Base-by-base conservation (phyloP, 2,113 vertebrate genomes). In the Epinephelus fuscoguttatus region DNA sequence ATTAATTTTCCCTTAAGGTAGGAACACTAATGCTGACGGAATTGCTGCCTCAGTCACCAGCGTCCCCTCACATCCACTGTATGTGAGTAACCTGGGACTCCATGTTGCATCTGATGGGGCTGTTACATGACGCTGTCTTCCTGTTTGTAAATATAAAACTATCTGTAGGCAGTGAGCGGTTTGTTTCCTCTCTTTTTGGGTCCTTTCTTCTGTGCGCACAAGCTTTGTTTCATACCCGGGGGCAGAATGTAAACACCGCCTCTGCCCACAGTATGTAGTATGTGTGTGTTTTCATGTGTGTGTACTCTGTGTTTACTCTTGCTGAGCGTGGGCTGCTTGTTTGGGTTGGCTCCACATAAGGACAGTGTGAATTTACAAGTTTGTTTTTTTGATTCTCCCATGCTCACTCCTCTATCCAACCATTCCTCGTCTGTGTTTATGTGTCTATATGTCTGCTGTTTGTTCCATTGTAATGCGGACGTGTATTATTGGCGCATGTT, bases 191-290 rank as follows among this genome's bases (percentile, higher is more conserved):
- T 64, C 30, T 57, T 67, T 82, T 87, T 80, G 40, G 64, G 63
- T 66, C 52, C 89, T 91, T 75, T 85, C 75, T 71, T 1, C 70
- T 64, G 52, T 66, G 60, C 79, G 90, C 42, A 52, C 81, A 88
- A 83, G 84, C 75, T 79, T 90, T 85, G 83, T 90, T 84, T 87
- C 33, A 68, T 62, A 68, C 69, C 45, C 55, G 6, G 71, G 80
- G 84, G 78, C 78, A 73, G 78, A 86, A 87, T 84, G 81, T 91
- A 90, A 93, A 93, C 90, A 87, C 81, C 25, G 69, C 62, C 74
- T 75, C 61, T 80, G 70, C 75, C 81, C 75, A 86, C 88, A 63
- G 33, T 75, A 9, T 78, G 60, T 67, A 50, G 42, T 42, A 27
- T 75, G 61, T 77, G 67, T 77, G 52, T 76, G 57, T 79, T 62